A percentile compares a stretch with the other conserved stretches of the same genome.
Evolutionary conservation across 2,888 invertebrate species (phyloP).

Genomic region (Pachycephus smyrnensis): DNA sequence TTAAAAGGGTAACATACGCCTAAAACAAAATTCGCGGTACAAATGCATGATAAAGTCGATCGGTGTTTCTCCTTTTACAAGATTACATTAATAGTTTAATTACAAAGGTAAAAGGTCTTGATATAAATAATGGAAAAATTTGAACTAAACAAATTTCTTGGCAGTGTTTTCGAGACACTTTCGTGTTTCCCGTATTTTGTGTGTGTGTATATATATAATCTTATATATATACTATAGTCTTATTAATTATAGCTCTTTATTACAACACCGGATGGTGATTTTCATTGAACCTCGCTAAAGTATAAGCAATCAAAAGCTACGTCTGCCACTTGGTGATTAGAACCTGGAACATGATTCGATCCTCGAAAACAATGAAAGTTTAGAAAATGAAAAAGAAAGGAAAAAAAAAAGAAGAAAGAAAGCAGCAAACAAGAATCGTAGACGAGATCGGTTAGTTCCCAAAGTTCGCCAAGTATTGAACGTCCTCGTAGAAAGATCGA

Average conservation of each 20-base stretch:
- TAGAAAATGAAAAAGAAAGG: background rate
- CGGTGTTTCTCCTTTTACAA: slow-evolving; percentile 21
- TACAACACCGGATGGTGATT: slow-evolving; percentile 23
- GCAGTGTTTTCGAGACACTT: slow-evolving; percentile 48
- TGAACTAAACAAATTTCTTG: slow-evolving; percentile 44
- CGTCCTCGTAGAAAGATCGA: slow-evolving; percentile 27
- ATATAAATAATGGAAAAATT: slow-evolving; percentile 41
- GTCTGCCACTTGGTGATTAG: background rate
- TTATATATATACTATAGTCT: slow-evolving; percentile 9
- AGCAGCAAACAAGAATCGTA: background rate
- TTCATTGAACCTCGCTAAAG: background rate
- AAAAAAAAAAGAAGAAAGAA: background rate
- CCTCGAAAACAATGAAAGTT: background rate
- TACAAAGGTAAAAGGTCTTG: slow-evolving; percentile 16
- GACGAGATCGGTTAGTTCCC: background rate
- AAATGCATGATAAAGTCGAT: slow-evolving; percentile 34
- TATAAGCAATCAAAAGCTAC: background rate
- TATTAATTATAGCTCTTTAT: slow-evolving; percentile 24
- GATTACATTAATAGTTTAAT: slow-evolving; percentile 5
- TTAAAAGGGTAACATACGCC: slow-evolving; percentile 47
- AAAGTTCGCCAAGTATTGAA: background rate
- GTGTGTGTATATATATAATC: slow-evolving; percentile 7
- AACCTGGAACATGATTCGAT: background rate
- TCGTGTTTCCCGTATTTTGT: slow-evolving; percentile 21
- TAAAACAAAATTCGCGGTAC: slow-evolving; percentile 31